Percentiles rank a stretch among this genome's conserved stretches.
Conservation (phyloP, 2,888 invertebrate species). For the Crioceris asparagi region DNA sequence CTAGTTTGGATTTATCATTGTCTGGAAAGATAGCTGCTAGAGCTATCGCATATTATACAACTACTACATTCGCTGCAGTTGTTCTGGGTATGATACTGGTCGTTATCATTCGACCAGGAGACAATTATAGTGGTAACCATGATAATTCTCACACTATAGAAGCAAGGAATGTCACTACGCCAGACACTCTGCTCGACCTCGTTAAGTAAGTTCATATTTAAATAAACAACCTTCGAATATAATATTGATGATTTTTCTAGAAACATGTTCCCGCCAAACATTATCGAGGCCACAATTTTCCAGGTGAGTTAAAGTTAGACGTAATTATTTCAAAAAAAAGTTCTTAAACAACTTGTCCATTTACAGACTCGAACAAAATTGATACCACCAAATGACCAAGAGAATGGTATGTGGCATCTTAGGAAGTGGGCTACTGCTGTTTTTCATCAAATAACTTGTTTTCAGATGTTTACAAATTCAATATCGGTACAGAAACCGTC, state of each 20-base stretch:
- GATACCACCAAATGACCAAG: conserved; percentile 23
- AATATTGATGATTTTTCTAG: conserved; percentile 39
- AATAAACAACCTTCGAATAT: neutral
- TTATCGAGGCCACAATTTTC: conserved; percentile 49
- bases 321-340: neutral
- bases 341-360: conserved; percentile 4
- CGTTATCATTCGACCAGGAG: conserved; percentile 53
- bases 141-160: conserved; percentile 11
- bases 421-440: too few relatives aligned
- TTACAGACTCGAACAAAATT: conserved; percentile 31
- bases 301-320: conserved; percentile 29
- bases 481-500: conserved; percentile 39
- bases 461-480: conserved; percentile 35
- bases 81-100: conserved; percentile 62
- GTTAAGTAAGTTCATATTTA: conserved; percentile 51
- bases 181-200: conserved; percentile 60
- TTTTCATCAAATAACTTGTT: neutral
- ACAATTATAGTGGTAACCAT: conserved; percentile 24
- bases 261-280: conserved; percentile 58
- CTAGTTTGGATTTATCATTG: conserved; percentile 54
- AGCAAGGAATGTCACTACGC: conserved; percentile 46
- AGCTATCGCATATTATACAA: conserved; percentile 56
- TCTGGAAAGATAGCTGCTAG: conserved; percentile 56
- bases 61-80: conserved; percentile 59
- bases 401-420: conserved; percentile 18